Percentiles rank a stretch among this genome's conserved stretches.
Evolutionary conservation across 2,113 vertebrate species (phyloP).

Genomic region (Caloenas nicobarica): DNA sequence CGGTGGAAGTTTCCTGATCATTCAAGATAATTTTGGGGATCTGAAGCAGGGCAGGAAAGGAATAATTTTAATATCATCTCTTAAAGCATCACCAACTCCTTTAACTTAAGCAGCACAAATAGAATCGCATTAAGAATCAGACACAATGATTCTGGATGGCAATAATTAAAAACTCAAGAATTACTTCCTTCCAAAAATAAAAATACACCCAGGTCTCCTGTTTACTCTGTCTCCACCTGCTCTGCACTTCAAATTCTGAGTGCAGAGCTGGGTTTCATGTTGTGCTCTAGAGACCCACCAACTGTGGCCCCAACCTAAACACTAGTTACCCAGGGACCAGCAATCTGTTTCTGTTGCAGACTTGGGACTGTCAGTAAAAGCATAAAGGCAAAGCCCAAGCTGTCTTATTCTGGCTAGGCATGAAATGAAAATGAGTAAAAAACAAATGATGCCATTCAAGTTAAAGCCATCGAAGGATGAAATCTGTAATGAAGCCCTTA

Average conservation of each 20-base stretch:
- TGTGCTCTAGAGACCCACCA: background rate
- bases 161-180: background rate
- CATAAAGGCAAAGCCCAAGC: background rate
- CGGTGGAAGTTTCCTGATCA: background rate
- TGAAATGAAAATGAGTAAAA: conserved; percentile 1
- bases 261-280: background rate
- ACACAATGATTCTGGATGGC: background rate
- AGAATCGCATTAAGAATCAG: background rate
- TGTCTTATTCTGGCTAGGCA: background rate
- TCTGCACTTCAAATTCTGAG: background rate
- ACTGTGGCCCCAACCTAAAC: background rate
- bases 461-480: background rate
- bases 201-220: background rate
- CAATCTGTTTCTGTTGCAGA: background rate
- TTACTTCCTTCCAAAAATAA: background rate
- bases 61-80: background rate
- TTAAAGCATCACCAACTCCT: background rate
- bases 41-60: background rate
- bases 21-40: background rate
- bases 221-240: background rate
- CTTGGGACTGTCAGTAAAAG: background rate
- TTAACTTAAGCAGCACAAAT: background rate
- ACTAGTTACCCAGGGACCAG: background rate
- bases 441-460: background rate
- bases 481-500: background rate